Conservation (phyloP, 2,888 invertebrate genomes). For the Ophion costatus region DNA sequence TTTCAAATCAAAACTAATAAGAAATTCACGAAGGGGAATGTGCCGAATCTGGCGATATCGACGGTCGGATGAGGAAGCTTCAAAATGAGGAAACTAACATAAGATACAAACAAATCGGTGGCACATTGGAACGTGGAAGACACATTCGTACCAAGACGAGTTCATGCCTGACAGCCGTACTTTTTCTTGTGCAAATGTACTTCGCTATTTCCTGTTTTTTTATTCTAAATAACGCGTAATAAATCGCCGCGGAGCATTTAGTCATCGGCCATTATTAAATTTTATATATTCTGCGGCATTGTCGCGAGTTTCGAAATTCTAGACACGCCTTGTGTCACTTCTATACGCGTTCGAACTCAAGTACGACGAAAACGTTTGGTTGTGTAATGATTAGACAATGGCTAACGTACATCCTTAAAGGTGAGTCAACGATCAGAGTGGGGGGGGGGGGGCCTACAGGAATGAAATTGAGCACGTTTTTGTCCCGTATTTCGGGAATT, state of each 20-base stretch:
- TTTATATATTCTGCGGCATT: background rate
- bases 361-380: background rate
- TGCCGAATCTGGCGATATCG: background rate
- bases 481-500: conserved; percentile 46
- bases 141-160: background rate
- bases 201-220: background rate
- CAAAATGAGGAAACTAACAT: too few relatives aligned
- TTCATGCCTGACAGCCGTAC: background rate
- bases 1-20: background rate
- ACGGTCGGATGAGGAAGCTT: background rate
- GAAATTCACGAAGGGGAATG: background rate
- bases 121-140: too few relatives aligned
- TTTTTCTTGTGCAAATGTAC: background rate
- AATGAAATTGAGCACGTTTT: conserved; percentile 10
- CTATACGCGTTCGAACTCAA: background rate
- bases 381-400: background rate
- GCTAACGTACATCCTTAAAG: background rate
- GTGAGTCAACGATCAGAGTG: background rate
- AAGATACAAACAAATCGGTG: too few relatives aligned
- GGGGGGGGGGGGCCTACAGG: background rate
- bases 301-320: background rate
- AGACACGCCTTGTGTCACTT: conserved; percentile 1
- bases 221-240: background rate
- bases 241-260: background rate
- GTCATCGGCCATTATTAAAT: background rate